These are phyloP conservation scores for Hormaphis cornu DNA, from an alignment of 1,140 invertebrate genomes.

Conservation along the genomic window DNA sequence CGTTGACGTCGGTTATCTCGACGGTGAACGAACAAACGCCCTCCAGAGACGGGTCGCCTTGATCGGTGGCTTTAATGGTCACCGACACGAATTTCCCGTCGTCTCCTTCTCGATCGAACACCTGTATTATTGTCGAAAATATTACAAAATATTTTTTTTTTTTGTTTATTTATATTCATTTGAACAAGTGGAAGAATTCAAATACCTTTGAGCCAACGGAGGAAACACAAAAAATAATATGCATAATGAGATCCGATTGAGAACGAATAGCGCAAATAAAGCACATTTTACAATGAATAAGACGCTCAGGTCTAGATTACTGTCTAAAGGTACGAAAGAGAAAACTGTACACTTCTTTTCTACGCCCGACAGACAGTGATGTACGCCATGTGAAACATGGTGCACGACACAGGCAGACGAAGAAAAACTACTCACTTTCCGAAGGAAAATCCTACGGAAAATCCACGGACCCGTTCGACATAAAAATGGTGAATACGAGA, in stretches of 20 bases:
- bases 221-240: neutral
- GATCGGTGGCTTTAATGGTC: slow-evolving; percentile 90
- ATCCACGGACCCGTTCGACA: neutral
- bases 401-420: too few relatives aligned
- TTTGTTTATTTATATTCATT: neutral
- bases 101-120: slow-evolving; percentile 89
- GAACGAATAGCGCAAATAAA: neutral
- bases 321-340: neutral
- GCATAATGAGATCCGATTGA: neutral
- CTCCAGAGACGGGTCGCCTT: slow-evolving; percentile 88
- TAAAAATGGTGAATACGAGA: too few relatives aligned
- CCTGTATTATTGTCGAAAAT: slow-evolving; percentile 46
- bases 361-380: neutral
- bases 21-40: slow-evolving; percentile 93
- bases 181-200: neutral
- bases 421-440: too few relatives aligned
- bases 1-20: slow-evolving; percentile 91
- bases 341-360: neutral
- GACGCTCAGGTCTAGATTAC: neutral
- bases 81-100: slow-evolving; percentile 93
- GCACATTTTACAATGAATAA: neutral
- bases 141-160: too few relatives aligned
- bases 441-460: too few relatives aligned
- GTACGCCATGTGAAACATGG: neutral
- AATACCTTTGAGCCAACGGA: too few relatives aligned